Conservation (phyloP, 2,888 invertebrate genomes). For the Lottia scabra region DNA sequence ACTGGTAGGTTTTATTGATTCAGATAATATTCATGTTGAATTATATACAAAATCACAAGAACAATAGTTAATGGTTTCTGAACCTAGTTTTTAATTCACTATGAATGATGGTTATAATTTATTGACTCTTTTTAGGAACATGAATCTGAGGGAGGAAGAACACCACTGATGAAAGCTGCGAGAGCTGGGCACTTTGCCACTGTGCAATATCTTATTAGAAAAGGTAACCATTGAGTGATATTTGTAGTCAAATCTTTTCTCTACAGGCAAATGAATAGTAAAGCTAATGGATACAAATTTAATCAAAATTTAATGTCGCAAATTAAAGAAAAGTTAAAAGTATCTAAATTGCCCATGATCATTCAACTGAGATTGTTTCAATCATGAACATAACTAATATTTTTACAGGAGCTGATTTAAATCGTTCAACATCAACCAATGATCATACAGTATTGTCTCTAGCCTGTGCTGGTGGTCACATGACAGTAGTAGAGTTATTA, state of each 20-base stretch:
- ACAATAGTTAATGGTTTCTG: too few relatives aligned
- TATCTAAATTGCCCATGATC: too few relatives aligned
- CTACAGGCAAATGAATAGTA: too few relatives aligned
- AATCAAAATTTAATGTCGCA: too few relatives aligned
- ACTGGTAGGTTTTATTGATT: constrained; percentile 73
- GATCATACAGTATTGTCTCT: constrained; percentile 97
- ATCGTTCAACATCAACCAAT: constrained; percentile 84
- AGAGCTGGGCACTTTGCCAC: constrained; percentile 96
- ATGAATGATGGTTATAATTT: neutral
- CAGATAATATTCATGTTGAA: too few relatives aligned
- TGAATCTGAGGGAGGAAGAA: constrained; percentile 96
- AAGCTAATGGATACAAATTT: too few relatives aligned
- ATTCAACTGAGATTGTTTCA: too few relatives aligned
- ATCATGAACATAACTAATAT: too few relatives aligned
- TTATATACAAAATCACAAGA: too few relatives aligned
- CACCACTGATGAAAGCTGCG: constrained; percentile 98
- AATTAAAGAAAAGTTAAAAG: too few relatives aligned
- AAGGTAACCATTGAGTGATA: constrained; percentile 69
- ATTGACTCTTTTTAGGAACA: constrained; percentile 77
- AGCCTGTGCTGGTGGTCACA: constrained; percentile 96
- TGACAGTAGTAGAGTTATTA: constrained; percentile 91
- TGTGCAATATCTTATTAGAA: constrained; percentile 93
- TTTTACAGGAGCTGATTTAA: constrained; percentile 79
- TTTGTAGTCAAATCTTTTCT: neutral
- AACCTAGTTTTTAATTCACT: neutral